Percentiles rank a stretch among this genome's conserved stretches.
These are phyloP conservation scores for Silurus lanzhouensis DNA, from an alignment of 2,797 vertebrate species.

Conservation along the genomic window DNA sequence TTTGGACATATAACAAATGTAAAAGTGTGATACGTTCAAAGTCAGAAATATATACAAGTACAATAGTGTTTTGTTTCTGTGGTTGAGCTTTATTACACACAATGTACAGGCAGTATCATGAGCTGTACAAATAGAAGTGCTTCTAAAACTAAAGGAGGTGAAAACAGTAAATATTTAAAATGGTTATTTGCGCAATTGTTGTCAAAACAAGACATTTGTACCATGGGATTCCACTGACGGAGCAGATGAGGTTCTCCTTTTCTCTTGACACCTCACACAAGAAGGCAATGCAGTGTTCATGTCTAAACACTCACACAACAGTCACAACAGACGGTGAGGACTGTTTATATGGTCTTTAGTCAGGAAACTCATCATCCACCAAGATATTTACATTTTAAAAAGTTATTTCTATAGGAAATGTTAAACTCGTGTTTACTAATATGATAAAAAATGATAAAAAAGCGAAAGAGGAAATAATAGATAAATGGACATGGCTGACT, in stretches of 20 bases:
- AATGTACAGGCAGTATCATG: background rate
- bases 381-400: no score
- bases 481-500: background rate
- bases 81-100: background rate
- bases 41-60: background rate
- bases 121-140: background rate
- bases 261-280: no score
- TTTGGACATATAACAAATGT: background rate
- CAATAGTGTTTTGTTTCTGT: background rate
- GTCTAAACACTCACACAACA: background rate
- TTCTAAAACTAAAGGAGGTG: background rate
- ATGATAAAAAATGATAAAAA: background rate
- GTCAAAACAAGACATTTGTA: background rate
- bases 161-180: background rate
- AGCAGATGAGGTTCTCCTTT: background rate
- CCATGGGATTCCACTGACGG: background rate
- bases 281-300: no score
- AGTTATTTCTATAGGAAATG: background rate
- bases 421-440: background rate
- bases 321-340: background rate
- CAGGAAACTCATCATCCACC: background rate
- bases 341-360: background rate
- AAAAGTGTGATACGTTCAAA: background rate
- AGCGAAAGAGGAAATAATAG: background rate
- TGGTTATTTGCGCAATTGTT: background rate